Percentiles rank a stretch among this genome's conserved stretches.
Evolutionary conservation across 2,113 vertebrate species (phyloP).

Genomic region (Trematocara stigmaticum): DNA sequence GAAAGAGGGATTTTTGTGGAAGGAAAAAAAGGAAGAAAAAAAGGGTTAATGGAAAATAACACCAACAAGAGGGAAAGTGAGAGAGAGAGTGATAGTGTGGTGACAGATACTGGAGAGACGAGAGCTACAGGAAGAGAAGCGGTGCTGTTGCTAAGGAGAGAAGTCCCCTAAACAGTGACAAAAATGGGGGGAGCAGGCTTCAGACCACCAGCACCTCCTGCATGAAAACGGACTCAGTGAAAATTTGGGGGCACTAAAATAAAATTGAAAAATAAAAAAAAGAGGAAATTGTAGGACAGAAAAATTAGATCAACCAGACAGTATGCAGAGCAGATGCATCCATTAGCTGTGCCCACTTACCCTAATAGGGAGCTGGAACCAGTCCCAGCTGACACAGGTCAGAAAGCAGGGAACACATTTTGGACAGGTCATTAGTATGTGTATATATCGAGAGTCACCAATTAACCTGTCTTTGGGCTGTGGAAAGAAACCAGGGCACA

Average conservation of each 20-base stretch:
- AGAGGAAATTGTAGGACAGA: neutral
- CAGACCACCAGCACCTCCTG: neutral
- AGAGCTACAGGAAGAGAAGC: neutral
- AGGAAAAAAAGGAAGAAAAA: neutral
- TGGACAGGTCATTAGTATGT: neutral
- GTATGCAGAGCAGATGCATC: neutral
- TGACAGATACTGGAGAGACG: neutral
- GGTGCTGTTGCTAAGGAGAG: neutral
- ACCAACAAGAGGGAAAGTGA: neutral
- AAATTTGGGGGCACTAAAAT: neutral
- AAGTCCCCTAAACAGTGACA: neutral
- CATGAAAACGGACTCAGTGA: neutral
- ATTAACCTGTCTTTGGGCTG: neutral
- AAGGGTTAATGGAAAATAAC: neutral
- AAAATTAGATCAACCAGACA: neutral
- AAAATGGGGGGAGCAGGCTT: neutral
- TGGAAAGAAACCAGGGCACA: neutral
- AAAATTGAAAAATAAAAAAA: accelerated
- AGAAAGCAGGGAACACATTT: neutral
- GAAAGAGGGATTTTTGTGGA: neutral
- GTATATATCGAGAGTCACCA: neutral
- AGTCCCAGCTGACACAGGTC: neutral
- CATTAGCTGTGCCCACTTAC: neutral
- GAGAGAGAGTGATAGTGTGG: neutral
- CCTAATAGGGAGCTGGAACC: neutral